A percentile compares a stretch with the other conserved stretches of the same genome.
Conservation (phyloP, 1,140 invertebrate species). For the Cherax quadricarinatus region DNA sequence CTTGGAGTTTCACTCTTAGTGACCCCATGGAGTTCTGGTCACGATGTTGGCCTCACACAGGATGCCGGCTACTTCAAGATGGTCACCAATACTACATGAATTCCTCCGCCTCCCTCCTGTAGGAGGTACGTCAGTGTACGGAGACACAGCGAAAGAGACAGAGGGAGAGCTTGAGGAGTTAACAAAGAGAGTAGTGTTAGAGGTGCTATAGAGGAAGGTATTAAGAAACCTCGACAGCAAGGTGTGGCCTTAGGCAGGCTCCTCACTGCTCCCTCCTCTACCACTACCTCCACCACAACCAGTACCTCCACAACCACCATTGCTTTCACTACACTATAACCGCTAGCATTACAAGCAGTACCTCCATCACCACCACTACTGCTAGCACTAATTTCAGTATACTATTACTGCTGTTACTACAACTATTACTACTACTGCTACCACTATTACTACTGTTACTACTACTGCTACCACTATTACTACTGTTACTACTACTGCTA, state of each 20-base stretch:
- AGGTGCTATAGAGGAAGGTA: not conserved
- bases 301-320: not conserved
- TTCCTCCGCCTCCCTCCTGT: not conserved
- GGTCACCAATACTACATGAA: not conserved
- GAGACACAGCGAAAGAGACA: no score
- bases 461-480: no score
- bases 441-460: no score
- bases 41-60: conserved; percentile 41
- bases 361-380: no score
- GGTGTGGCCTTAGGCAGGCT: not conserved
- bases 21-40: conserved; percentile 21
- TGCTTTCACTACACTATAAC: not conserved
- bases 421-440: no score
- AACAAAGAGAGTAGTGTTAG: not conserved
- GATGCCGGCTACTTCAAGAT: conserved; percentile 12
- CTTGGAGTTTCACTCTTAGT: conserved; percentile 22
- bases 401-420: no score
- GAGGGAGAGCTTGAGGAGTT: no score
- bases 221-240: not conserved
- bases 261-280: not conserved
- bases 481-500: no score
- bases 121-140: no score
- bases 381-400: no score
- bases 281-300: not conserved
- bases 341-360: no score